A percentile compares a stretch with the other conserved stretches of the same genome.
phyloP scores from a whole-genome alignment of 30 jellyfish, hydroid and myxozoan species.

The Rhopilema esculentum region DNA sequence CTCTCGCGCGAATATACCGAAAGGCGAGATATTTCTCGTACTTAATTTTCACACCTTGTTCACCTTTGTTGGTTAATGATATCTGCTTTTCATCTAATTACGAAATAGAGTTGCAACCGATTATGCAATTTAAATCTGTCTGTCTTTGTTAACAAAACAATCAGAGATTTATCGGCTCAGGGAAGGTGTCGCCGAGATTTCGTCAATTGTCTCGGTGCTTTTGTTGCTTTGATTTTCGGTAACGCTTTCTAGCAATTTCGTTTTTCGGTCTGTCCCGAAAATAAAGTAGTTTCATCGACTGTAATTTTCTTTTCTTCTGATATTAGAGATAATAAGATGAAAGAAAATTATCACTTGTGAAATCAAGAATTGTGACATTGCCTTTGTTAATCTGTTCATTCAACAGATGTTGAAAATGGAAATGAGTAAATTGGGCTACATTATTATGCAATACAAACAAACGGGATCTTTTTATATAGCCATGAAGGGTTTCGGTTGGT shows the following conservation, averaged over 20 bases:
- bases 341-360: too few relatives aligned
- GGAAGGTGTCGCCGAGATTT: background rate
- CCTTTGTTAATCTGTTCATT: too few relatives aligned
- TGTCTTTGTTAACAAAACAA: background rate
- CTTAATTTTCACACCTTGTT: background rate
- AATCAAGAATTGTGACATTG: too few relatives aligned
- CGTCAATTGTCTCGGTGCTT: background rate
- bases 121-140: background rate
- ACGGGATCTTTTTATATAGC: too few relatives aligned
- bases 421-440: too few relatives aligned
- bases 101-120: background rate
- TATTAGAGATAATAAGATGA: too few relatives aligned
- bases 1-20: background rate
- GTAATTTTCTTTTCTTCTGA: too few relatives aligned
- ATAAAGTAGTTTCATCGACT: background rate
- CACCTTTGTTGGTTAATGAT: background rate
- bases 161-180: background rate
- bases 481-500: too few relatives aligned
- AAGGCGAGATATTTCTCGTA: background rate
- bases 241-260: background rate
- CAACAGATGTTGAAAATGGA: too few relatives aligned
- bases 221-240: background rate
- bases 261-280: background rate
- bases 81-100: background rate
- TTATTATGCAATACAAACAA: too few relatives aligned